Percentiles rank a stretch among this genome's conserved stretches.
Evolutionary conservation across 2,888 invertebrate genomes (phyloP).

Genomic region (Eupithecia tripunctaria): DNA sequence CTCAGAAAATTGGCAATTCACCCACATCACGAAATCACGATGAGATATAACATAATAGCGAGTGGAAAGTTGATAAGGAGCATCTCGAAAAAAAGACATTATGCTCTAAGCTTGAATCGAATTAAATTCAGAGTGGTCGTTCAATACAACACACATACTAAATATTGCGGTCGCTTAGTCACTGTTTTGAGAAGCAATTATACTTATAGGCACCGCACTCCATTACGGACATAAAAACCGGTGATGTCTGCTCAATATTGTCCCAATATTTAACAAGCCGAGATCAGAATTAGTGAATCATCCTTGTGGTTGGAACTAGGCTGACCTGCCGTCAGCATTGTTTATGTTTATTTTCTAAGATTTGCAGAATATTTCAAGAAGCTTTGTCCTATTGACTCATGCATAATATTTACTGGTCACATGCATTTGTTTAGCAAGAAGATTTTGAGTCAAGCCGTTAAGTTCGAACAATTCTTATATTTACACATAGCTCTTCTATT

Average conservation of each 20-base stretch:
- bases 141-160: neutral
- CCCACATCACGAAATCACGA: neutral
- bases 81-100: neutral
- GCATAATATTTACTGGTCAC: neutral
- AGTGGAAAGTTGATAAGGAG: neutral
- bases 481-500: too few relatives aligned
- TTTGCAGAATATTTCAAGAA: neutral
- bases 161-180: conserved; percentile 17
- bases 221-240: conserved; percentile 11
- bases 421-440: neutral
- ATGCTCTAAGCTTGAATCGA: neutral
- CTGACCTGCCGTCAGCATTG: neutral
- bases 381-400: conserved; percentile 6
- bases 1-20: neutral
- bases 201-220: neutral
- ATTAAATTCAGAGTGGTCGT: neutral
- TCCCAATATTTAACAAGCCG: neutral
- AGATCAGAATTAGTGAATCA: neutral
- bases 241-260: conserved; percentile 15
- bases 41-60: neutral
- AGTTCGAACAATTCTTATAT: neutral
- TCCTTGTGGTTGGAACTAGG: conserved; percentile 5
- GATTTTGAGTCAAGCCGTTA: neutral
- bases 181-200: conserved; percentile 18
- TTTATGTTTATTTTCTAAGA: conserved; percentile 2